These are phyloP conservation scores for Leptobrachium ailaonicum DNA, from an alignment of 2,113 vertebrate genomes.

Conservation along the genomic window DNA sequence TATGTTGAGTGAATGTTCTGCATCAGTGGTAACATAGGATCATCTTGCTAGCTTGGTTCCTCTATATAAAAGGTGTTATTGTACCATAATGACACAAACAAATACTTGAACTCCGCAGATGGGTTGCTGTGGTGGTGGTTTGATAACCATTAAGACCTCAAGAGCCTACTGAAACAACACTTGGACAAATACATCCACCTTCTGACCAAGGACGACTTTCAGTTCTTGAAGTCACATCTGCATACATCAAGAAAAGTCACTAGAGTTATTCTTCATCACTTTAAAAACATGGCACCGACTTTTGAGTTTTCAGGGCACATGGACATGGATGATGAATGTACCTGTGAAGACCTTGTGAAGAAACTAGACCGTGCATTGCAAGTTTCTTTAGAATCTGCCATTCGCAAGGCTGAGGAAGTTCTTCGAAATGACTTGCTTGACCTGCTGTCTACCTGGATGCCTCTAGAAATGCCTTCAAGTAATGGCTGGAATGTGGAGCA, in stretches of 20 bases:
- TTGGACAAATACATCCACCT: neutral
- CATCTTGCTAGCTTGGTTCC: conserved; percentile 18
- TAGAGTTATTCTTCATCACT: neutral
- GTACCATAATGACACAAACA: neutral
- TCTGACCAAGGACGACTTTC: neutral
- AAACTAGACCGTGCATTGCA: conserved; percentile 1
- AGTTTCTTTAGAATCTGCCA: conserved; percentile 15
- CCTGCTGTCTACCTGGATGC: neutral
- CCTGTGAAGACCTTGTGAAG: conserved; percentile 20
- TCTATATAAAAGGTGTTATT: conserved; percentile 11
- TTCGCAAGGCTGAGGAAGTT: conserved; percentile 21
- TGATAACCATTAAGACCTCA: neutral
- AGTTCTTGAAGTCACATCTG: neutral
- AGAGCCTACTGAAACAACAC: neutral
- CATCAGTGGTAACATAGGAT: conserved; percentile 16
- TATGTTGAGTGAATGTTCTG: conserved; percentile 33
- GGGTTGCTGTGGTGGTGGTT: neutral
- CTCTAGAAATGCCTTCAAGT: conserved; percentile 1
- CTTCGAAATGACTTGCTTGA: conserved; percentile 19
- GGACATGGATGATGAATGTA: conserved; percentile 3
- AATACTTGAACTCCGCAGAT: neutral
- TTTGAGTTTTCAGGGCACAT: conserved; percentile 23
- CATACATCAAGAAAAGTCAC: too few relatives aligned
- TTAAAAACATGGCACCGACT: conserved; percentile 15
- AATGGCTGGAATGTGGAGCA: neutral